phyloP scores from a whole-genome alignment of 2,797 vertebrate species.

The Catamblyrhynchus diadema region DNA sequence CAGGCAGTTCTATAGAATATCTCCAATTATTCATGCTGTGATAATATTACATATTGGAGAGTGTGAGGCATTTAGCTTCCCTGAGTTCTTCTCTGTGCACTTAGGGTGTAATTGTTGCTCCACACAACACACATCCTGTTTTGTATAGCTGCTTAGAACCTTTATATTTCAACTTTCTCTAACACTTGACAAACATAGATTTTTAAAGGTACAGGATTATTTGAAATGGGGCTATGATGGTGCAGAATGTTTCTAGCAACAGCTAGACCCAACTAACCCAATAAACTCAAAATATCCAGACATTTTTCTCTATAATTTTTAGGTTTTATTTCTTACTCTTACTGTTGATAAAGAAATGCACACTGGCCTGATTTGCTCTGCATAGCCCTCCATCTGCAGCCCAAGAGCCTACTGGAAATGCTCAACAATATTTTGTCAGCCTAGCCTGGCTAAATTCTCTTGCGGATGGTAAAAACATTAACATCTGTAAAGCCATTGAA shows the following conservation, averaged over 20 bases:
- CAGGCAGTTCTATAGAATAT: conserved; percentile 8
- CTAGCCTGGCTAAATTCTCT: neutral
- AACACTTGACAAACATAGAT: neutral
- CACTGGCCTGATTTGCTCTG: neutral
- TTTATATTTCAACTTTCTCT: conserved; percentile 42
- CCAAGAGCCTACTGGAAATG: neutral
- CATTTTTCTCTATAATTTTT: neutral
- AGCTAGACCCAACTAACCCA: neutral
- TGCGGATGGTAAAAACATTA: neutral
- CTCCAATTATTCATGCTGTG: conserved; percentile 58
- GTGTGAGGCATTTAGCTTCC: conserved; percentile 35
- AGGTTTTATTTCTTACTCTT: neutral
- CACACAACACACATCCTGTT: conserved; percentile 13
- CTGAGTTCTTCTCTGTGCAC: conserved; percentile 17
- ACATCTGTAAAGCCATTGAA: neutral
- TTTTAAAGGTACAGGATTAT: conserved; percentile 1
- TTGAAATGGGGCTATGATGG: neutral
- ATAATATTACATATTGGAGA: conserved; percentile 31
- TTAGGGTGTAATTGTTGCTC: conserved; percentile 53
- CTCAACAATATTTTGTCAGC: neutral
- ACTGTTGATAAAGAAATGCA: neutral
- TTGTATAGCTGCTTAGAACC: conserved; percentile 30
- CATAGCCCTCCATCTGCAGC: neutral
- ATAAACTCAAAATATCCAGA: neutral
- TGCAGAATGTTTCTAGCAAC: neutral